A percentile compares a stretch with the other conserved stretches of the same genome.
These are phyloP conservation scores for Rhinoderma darwinii DNA, from an alignment of 2,113 vertebrate genomes.

Conservation along the genomic window DNA sequence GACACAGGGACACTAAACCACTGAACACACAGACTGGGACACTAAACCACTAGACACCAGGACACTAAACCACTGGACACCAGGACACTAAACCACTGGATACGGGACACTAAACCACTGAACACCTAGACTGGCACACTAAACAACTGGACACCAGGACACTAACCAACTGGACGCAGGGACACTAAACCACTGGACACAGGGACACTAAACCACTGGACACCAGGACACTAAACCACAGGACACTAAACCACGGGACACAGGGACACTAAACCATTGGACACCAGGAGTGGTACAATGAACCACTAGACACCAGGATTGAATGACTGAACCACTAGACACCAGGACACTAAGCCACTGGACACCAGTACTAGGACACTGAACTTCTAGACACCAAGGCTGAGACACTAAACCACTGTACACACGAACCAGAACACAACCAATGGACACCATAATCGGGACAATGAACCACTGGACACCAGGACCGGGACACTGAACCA, in stretches of 20 bases:
- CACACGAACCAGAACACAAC: too few species aligned
- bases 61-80: background rate
- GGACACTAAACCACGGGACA: background rate
- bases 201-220: background rate
- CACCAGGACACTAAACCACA: background rate
- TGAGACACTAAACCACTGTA: background rate
- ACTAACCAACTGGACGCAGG: too few species aligned
- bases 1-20: background rate
- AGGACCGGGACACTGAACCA: background rate
- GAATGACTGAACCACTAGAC: too few species aligned
- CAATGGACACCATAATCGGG: too few species aligned
- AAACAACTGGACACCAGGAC: too few species aligned
- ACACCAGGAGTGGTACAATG: background rate
- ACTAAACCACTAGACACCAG: background rate
- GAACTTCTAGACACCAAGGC: background rate
- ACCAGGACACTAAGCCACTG: background rate
- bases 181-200: background rate
- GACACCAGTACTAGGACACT: background rate
- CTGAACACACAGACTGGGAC: background rate
- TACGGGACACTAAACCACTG: too few species aligned
- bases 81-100: background rate
- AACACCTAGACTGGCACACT: too few species aligned
- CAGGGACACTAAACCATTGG: background rate
- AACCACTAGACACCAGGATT: background rate
- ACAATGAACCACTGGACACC: too few species aligned